phyloP scores from a whole-genome alignment of 2,113 vertebrate species.

The Carettochelys insculpta region DNA sequence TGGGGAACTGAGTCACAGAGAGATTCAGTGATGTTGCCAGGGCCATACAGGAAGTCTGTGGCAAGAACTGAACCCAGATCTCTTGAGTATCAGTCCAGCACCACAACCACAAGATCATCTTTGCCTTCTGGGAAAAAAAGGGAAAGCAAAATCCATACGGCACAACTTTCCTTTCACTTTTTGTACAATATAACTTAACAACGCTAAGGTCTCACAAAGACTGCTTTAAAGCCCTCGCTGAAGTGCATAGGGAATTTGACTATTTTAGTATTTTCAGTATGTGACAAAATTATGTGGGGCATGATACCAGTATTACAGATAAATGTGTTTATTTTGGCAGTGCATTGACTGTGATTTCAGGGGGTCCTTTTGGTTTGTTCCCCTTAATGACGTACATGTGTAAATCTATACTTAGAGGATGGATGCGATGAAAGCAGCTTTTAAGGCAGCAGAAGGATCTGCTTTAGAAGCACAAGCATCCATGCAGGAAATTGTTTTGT shows the following conservation, averaged over 20 bases:
- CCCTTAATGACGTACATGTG: neutral
- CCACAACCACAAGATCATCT: neutral
- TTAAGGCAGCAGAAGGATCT: slow-evolving; percentile 7
- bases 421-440: neutral
- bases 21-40: neutral
- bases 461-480: slow-evolving; percentile 42
- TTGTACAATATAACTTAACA: neutral
- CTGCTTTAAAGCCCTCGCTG: neutral
- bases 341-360: neutral
- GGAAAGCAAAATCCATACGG: neutral
- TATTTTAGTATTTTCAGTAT: neutral
- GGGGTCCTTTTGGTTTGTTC: neutral
- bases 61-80: neutral
- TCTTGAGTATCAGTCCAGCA: neutral
- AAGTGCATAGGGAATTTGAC: neutral
- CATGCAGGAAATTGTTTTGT: slow-evolving; percentile 17
- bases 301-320: neutral
- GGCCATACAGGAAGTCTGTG: neutral
- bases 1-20: neutral
- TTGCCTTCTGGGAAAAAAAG: neutral
- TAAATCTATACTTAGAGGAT: neutral
- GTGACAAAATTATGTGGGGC: neutral
- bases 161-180: neutral
- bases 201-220: neutral
- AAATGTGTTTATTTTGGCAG: neutral